Evolutionary conservation across 2,797 vertebrate species (phyloP).

Genomic region (Lithobates pipiens): DNA sequence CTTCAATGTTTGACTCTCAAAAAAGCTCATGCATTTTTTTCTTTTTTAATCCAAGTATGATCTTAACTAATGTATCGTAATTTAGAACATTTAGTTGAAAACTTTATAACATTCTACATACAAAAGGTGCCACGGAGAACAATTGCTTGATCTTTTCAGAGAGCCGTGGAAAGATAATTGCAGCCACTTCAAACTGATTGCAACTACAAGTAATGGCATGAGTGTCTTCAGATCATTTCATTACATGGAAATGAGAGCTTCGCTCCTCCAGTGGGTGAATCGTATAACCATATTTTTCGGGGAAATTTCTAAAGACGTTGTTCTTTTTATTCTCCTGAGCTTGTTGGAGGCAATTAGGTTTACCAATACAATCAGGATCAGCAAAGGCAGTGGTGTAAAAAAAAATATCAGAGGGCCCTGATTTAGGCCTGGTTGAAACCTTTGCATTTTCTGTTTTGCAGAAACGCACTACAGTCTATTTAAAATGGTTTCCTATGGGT

Average conservation of each 20-base stretch:
- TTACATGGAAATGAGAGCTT: background rate
- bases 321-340: no score
- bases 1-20: background rate
- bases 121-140: background rate
- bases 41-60: constrained; percentile 3
- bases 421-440: no score
- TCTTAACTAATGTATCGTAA: background rate
- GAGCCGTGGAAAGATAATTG: background rate
- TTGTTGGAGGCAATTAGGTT: no score
- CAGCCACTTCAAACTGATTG: constrained; percentile 30
- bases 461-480: no score
- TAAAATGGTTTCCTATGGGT: no score
- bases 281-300: background rate
- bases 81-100: constrained; percentile 5
- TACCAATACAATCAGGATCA: no score
- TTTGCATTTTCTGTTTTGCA: no score
- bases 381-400: no score
- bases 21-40: background rate
- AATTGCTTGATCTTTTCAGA: background rate
- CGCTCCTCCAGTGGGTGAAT: background rate
- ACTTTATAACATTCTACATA: background rate
- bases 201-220: background rate
- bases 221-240: constrained; percentile 12
- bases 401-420: no score
- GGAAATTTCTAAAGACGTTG: background rate